These are phyloP conservation scores for Pentamera pediparva DNA, from an alignment of 53 echinoderm and acorn worm genomes.

Conservation along the genomic window DNA sequence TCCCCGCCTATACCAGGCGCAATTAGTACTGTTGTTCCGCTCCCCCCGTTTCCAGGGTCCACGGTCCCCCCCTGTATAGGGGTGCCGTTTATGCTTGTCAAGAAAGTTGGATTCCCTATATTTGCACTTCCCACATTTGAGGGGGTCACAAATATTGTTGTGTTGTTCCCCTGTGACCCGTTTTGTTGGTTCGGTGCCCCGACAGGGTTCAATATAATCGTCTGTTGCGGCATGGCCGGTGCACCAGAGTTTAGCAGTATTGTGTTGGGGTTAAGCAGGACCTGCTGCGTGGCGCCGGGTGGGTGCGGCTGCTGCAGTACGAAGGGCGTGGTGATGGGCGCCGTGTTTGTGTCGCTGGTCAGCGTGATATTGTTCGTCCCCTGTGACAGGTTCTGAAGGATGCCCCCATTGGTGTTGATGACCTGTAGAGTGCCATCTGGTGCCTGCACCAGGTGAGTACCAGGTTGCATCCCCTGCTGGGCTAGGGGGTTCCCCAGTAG, in stretches of 20 bases:
- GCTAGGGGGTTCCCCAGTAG: background rate
- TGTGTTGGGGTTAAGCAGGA: constrained; percentile 23
- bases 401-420: constrained; percentile 13
- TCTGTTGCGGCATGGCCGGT: background rate
- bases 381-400: background rate
- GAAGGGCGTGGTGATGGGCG: constrained; percentile 2
- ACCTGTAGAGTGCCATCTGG: constrained; percentile 21
- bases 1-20: background rate
- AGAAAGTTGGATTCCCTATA: background rate
- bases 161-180: background rate
- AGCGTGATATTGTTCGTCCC: constrained; percentile 12
- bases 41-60: background rate
- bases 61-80: background rate
- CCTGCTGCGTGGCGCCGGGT: constrained; percentile 9
- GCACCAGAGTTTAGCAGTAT: constrained; percentile 20
- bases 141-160: constrained; percentile 20
- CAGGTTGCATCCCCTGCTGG: background rate
- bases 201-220: constrained; percentile 21
- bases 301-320: constrained; percentile 9
- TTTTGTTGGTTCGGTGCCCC: background rate
- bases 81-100: constrained; percentile 11
- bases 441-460: constrained; percentile 16
- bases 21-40: constrained; percentile 23
- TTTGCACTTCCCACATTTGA: constrained; percentile 22
- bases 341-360: background rate